Base-by-base conservation (phyloP, 2,888 invertebrate genomes). In the Lumbricus terrestris region DNA sequence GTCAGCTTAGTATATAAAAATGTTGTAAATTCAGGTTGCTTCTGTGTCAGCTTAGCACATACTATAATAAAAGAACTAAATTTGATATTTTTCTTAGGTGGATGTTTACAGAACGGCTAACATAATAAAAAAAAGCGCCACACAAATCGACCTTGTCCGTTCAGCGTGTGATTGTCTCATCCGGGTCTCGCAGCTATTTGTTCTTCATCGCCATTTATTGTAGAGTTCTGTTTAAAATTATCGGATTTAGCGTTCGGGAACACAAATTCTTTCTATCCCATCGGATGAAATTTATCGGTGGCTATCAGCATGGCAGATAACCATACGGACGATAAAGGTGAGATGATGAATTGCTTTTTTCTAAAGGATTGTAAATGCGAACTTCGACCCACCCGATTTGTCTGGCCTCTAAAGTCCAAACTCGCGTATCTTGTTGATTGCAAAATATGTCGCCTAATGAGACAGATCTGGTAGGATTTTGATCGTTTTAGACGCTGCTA, bases 171-270 rank as follows among this genome's bases (percentile, higher is more conserved):
- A 69, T n/a, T 69, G 69, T 85, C 85, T 85, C 85, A 85, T 85
- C 85, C 85, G 85, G 85, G 85, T 85, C 85, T 85, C 29, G 34
- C 2, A 0, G 35, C 1, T 85, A 16, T 85, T 37, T 34, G 85
- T 85, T 85, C 82, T 16, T 34, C 85, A 35, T 85, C 85, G 85
- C 85, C 85, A 85, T 85, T 85, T 85, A 23, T 85, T 37, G 85
- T 85, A 33, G 85, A 16, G 5, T 85, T 34, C 8, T 35, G 18
- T 85, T 85, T 20, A 85, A 85, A 35, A 34, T 85, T 15, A 85
- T 85, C 85, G 35, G 35, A 35, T 35, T 85, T 0, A 5, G 18
- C 34, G 6, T 85, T 35, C 20, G 23, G n/a, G n/a, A 35, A 18
- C 3, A 8, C 23, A 18, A 35, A 6, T 6, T 34, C 35, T 34